phyloP scores from a whole-genome alignment of 2,888 invertebrate species.

The Alsophila aescularia region DNA sequence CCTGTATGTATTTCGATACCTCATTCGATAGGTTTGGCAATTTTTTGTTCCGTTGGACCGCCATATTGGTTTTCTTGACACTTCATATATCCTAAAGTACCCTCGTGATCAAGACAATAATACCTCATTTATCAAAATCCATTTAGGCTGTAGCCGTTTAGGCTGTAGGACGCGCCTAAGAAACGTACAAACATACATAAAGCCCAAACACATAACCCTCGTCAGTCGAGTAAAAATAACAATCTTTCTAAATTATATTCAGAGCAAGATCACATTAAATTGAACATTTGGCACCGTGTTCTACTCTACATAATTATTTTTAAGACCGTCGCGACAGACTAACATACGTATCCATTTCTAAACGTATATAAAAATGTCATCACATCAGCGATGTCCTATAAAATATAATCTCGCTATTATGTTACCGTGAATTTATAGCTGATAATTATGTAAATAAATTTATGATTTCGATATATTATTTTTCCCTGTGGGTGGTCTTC shows the following conservation, averaged over 20 bases:
- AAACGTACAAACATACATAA: too few relatives aligned
- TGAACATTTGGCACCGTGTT: conserved; percentile 14
- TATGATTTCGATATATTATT: conserved; percentile 13
- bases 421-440: conserved; percentile 20
- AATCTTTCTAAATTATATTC: neutral
- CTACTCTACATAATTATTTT: neutral
- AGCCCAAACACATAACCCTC: too few relatives aligned
- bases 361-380: conserved; percentile 40
- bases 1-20: too few relatives aligned
- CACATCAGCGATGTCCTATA: conserved; percentile 33
- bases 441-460: conserved; percentile 15
- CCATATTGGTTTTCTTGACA: too few relatives aligned
- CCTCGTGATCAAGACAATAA: too few relatives aligned
- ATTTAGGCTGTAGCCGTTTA: too few relatives aligned
- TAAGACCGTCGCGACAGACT: conserved; percentile 21
- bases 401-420: conserved; percentile 17
- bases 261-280: neutral
- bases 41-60: too few relatives aligned
- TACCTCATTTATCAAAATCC: too few relatives aligned
- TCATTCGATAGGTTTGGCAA: too few relatives aligned
- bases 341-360: conserved; percentile 33
- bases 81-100: too few relatives aligned
- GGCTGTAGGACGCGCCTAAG: too few relatives aligned
- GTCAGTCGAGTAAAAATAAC: too few relatives aligned
- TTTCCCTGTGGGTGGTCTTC: conserved; percentile 20